Conservation (phyloP, 2,113 vertebrate genomes). For the Mastomys coucha region DNA sequence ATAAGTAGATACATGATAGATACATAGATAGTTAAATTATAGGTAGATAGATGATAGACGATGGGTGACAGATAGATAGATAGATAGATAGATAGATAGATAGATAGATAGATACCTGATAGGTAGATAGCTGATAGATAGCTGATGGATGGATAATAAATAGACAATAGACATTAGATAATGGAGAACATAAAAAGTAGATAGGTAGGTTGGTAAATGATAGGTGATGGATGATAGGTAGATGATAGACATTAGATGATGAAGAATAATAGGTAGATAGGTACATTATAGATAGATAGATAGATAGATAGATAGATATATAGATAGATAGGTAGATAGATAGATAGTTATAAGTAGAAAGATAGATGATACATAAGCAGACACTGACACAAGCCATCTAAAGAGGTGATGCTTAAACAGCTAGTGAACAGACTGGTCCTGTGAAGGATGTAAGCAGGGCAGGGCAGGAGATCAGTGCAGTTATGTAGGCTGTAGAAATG, state of each 20-base stretch:
- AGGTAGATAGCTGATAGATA: not conserved
- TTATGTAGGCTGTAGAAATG: not conserved
- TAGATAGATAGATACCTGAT: not conserved
- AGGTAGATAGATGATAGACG: too few species aligned
- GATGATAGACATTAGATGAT: not conserved
- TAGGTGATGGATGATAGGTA: not conserved
- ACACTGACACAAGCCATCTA: not conserved
- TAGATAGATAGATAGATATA: not conserved
- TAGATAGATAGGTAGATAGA: not conserved
- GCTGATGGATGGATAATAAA: not conserved
- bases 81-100: not conserved
- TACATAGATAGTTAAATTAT: not conserved
- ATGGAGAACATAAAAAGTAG: not conserved
- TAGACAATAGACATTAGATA: not conserved
- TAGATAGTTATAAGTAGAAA: not conserved
- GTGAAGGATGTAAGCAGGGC: not conserved
- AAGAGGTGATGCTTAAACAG: not conserved
- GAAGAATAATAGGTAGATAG: not conserved
- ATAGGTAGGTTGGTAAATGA: not conserved
- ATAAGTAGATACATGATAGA: not conserved
- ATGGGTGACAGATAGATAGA: not conserved
- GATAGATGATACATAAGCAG: not conserved
- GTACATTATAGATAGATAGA: not conserved
- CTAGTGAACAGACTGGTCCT: not conserved
- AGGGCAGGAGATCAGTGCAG: not conserved